Evolutionary conservation across 2,113 vertebrate genomes (phyloP).

Genomic region (Propithecus coquereli): DNA sequence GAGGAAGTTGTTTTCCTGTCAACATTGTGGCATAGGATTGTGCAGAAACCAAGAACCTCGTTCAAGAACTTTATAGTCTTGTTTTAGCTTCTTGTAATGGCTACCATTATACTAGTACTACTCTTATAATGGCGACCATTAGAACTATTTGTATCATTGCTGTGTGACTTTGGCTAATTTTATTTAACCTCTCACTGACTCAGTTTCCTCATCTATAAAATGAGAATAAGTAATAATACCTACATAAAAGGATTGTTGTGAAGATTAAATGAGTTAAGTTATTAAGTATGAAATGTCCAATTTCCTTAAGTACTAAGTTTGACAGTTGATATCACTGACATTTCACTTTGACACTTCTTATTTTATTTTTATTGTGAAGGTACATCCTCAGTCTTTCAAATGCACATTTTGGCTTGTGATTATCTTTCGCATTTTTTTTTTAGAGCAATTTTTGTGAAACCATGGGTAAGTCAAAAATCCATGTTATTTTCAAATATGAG

Average conservation of each 20-base stretch:
- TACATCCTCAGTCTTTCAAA: too few relatives aligned
- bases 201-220: neutral
- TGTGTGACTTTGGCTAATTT: neutral
- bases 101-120: neutral
- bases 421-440: too few relatives aligned
- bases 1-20: neutral
- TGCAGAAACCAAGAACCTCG: neutral
- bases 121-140: neutral
- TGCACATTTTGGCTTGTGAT: too few relatives aligned
- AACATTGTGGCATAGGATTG: neutral
- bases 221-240: neutral
- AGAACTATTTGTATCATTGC: neutral
- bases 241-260: neutral
- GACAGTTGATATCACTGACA: too few relatives aligned
- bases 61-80: neutral
- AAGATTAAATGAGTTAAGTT: neutral
- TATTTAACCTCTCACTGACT: neutral
- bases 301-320: too few relatives aligned
- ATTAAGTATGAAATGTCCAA: too few relatives aligned
- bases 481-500: too few relatives aligned
- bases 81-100: neutral
- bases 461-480: too few relatives aligned
- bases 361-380: too few relatives aligned
- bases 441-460: too few relatives aligned
- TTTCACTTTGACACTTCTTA: too few relatives aligned